Conservation (phyloP, 2,113 vertebrate species). For the Sciurus niger region DNA sequence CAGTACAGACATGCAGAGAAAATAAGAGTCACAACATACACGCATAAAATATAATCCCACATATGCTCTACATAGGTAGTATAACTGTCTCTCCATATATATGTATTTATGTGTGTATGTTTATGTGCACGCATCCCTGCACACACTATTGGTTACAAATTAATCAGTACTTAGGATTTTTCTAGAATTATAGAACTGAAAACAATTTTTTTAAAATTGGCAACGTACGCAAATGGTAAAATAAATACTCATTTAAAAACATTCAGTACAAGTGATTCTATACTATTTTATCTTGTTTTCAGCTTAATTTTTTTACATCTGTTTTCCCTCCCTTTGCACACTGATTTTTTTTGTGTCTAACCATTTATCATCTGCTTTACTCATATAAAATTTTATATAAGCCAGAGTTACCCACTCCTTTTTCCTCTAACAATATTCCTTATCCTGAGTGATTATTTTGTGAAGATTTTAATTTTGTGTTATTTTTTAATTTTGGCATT, state of each 20-base stretch:
- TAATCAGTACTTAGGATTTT: background rate
- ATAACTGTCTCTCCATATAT: no score
- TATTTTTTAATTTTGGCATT: background rate
- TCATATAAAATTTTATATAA: background rate
- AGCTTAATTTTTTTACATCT: background rate
- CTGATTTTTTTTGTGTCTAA: background rate
- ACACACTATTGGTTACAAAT: background rate
- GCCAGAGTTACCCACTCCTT: background rate
- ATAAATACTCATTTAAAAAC: background rate
- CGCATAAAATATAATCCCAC: background rate
- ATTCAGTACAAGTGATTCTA: background rate
- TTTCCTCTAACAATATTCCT: background rate
- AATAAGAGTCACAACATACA: background rate
- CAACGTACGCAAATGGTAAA: background rate
- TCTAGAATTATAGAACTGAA: background rate
- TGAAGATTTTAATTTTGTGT: background rate
- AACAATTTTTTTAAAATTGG: background rate
- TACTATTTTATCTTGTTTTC: slow-evolving; percentile 17
- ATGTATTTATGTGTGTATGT: background rate
- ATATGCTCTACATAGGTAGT: no score
- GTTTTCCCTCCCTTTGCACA: background rate
- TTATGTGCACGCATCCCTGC: fast-evolving
- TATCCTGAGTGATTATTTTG: background rate
- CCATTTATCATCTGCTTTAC: background rate
- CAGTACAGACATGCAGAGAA: background rate